Base-by-base conservation (phyloP, 92 coral and sea anemone species). In the Umimayanthus chanpuru region DNA sequence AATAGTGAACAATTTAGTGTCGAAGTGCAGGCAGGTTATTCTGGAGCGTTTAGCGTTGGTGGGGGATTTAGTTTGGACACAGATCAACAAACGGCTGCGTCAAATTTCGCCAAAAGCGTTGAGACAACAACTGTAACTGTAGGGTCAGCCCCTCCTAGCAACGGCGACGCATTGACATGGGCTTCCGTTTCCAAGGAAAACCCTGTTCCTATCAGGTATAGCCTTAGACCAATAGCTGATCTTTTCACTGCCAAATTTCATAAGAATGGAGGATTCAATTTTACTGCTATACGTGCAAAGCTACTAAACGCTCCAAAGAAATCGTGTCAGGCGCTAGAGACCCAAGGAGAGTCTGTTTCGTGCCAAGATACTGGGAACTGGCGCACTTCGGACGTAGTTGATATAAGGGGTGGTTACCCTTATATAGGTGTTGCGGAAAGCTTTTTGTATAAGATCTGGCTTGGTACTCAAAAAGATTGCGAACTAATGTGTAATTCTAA, bases 131-230 rank as follows among this genome's bases (percentile, higher is more conserved):
- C 94, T 18, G 86, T 76, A 32, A 90, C 90, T 4, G 92, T 92
- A 6, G 94, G 94, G 9, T 88, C 93, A 4, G 81, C 94, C 14
- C 94, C 93, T 5, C 93, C 94, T 9, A 86, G 90, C 23, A 87
- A 92, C 73, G 94, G 92, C 14, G 92, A 92, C 61, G 92, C 92
- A 1, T 23, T 86, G 90, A 89, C 82, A 3, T 92, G 94, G 94
- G 94, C 92, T 11, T 56, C 92, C 16, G 83, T 88, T 20, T 90
- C 81, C 23, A 67, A 86, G 72, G 79, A 86, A 41, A 89, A 89
- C 58, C 94, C 94, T 8, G 92, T 92, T 16, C 92, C 94, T 16
- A 90, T 85, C n/a, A 41, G 30, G 68, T 92, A 92, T 53, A 81
- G 89, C 16, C 87, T 92, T 11, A 77, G 72, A 43, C 89, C 82